Percentiles rank a stretch among this genome's conserved stretches.
Conservation (phyloP, 2,797 vertebrate genomes). For the Sternarchorhynchus goeldii region DNA sequence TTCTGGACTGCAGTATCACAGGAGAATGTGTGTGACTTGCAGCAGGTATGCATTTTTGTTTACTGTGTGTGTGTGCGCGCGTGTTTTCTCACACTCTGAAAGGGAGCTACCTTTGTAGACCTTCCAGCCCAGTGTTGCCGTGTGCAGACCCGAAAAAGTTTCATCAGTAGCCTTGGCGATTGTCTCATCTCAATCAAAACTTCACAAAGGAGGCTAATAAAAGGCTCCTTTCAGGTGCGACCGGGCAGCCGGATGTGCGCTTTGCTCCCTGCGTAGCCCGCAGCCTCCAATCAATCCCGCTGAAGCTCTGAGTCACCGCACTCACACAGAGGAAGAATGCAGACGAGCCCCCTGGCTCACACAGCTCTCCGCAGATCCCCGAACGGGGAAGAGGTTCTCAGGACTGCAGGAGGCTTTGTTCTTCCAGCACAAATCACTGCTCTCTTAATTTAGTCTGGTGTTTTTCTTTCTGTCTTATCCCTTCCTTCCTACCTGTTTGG, state of each 20-base stretch:
- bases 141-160: not conserved
- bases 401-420: not conserved
- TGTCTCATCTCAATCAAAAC: conserved; percentile 22
- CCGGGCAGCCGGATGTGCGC: conserved; percentile 10
- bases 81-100: too few species aligned
- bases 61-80: not conserved
- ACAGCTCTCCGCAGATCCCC: not conserved
- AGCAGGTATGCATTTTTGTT: conserved; percentile 18
- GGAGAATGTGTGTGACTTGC: not conserved
- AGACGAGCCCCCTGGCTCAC: not conserved
- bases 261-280: conserved; percentile 19
- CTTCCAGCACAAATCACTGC: too few species aligned
- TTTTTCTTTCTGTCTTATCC: not conserved
- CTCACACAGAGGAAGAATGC: conserved; percentile 18
- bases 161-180: conserved; percentile 9
- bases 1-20: conserved; percentile 26
- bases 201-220: conserved; percentile 19
- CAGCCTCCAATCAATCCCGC: conserved; percentile 37
- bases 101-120: not conserved
- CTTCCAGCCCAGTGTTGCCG: conserved; percentile 1
- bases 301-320: conserved; percentile 38
- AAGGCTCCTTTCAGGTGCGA: conserved; percentile 18
- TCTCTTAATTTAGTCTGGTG: not conserved
- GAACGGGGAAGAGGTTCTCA: not conserved
- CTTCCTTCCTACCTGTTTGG: too few species aligned